Evolutionary conservation across 2,888 invertebrate species (phyloP), one percentile per base, ranked within the genome.

Genomic region (Brachypterus glaber): DNA sequence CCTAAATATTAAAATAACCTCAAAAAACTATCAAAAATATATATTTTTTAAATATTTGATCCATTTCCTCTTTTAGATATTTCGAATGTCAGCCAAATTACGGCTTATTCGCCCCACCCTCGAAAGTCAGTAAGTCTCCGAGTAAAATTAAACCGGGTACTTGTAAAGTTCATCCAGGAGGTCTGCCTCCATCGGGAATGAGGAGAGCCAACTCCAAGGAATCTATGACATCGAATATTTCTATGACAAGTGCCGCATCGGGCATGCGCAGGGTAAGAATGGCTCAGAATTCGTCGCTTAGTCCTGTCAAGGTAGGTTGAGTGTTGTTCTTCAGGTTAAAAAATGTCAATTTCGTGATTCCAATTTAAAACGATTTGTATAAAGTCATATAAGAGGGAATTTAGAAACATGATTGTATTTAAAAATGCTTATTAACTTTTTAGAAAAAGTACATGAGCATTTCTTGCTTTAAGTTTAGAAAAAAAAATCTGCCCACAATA

Each of bases 91-190:
- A 79, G 46, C 82, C 87, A 25, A 82, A 86, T 59, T 87, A 83
- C 67, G 97, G 97, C 2, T 72, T 97, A 43, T 97, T 97, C 68
- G 91, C 93, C 15, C 93, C 95, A 2, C 71, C 85, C 39, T 77
- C 84, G 56, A 96, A 96, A 72, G 88, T 96, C 46, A 81, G 83
- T 52, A 78, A 82, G 45, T 87, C 89, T 30, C 90, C 89, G 17
- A 81, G 83, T 35, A 82, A 74, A 63, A 70, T 77, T 52, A 75
- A 75, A 57, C 76, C 75, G 30, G 73, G 72, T 51, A 69, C 71
- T 39, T 79, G 77, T 64, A 72, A 72, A 43, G 71, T 76, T 45
- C 82, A 77, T 70, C 73, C 62, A 2, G 38, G 39, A 7, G 53
- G 55, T 11, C 40, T 59, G 13, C 60, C 61, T 4, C 59, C 62